phyloP scores from a whole-genome alignment of 2,888 invertebrate species.

The Polyommatus iphigenia region DNA sequence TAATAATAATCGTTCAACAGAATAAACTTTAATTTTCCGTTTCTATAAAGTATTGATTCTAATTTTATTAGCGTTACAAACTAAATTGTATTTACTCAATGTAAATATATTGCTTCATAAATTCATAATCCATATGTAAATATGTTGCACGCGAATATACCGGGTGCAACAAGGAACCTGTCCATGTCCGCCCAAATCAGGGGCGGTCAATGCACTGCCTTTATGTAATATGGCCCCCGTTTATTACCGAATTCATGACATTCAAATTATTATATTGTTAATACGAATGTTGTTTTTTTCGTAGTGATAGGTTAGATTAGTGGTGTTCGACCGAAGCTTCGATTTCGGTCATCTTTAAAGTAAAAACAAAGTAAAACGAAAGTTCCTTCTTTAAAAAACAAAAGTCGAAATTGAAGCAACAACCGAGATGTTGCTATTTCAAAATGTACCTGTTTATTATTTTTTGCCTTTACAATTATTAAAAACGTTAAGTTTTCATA shows the following conservation, averaged over 20 bases:
- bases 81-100: not conserved
- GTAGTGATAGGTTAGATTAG: not conserved
- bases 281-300: not conserved
- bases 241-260: conserved; percentile 36
- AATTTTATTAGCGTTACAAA: not conserved
- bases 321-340: not conserved
- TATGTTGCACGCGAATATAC: not conserved
- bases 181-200: conserved; percentile 47
- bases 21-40: too few relatives aligned
- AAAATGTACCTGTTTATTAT: too few relatives aligned
- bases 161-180: conserved; percentile 8
- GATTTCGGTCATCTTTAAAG: too few relatives aligned
- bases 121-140: not conserved
- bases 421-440: too few relatives aligned
- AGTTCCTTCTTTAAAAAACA: too few relatives aligned
- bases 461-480: too few relatives aligned
- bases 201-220: conserved; percentile 60
- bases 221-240: conserved; percentile 65
- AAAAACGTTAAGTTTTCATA: too few relatives aligned
- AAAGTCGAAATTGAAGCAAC: too few relatives aligned
- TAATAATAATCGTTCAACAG: too few relatives aligned
- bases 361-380: not conserved
- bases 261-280: not conserved
- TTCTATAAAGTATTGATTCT: not conserved
- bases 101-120: not conserved